Evolutionary conservation across 1,140 invertebrate species (phyloP).

Genomic region (Polyergus mexicanus): DNA sequence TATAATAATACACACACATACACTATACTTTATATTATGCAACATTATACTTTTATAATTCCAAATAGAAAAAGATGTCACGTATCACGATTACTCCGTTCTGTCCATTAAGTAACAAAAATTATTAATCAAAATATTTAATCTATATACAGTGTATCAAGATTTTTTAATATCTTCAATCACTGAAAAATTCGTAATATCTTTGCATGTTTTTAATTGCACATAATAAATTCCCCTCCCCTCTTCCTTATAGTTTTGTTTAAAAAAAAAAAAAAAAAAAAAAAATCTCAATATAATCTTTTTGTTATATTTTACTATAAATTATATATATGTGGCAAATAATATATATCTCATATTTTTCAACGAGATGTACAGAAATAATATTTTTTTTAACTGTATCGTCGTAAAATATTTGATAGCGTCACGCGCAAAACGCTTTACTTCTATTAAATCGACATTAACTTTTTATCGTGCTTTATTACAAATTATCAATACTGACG

Average conservation of each 20-base stretch:
- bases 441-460: background rate
- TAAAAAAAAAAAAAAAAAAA: background rate
- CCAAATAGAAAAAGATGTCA: background rate
- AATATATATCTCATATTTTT: background rate
- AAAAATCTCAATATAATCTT: background rate
- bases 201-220: background rate
- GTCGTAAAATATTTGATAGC: background rate
- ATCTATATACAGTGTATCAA: background rate
- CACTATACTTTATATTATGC: background rate
- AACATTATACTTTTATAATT: background rate
- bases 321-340: background rate
- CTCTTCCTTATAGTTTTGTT: background rate
- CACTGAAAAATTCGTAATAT: background rate
- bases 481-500: background rate
- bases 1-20: too few species aligned
- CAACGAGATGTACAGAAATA: background rate
- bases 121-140: background rate
- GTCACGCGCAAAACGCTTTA: background rate
- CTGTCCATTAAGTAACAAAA: background rate
- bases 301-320: background rate
- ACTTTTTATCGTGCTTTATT: background rate
- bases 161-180: background rate
- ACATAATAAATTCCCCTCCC: background rate
- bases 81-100: background rate
- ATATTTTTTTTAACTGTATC: background rate